A percentile compares a stretch with the other conserved stretches of the same genome.
phyloP scores from a whole-genome alignment of 2,113 vertebrate genomes.

The Thoracochromis brauschi region DNA sequence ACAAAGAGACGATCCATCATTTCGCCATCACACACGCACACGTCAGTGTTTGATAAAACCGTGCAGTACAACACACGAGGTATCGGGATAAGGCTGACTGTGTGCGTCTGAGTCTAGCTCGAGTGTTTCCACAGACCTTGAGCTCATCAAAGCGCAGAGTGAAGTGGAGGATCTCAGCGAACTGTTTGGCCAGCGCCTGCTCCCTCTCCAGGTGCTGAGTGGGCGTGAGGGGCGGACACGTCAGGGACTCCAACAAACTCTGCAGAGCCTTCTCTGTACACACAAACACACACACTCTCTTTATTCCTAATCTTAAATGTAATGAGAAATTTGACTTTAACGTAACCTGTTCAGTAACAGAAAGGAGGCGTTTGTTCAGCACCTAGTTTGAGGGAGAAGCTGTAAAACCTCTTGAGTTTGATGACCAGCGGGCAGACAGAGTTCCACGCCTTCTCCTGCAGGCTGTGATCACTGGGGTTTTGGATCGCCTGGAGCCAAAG shows the following conservation, averaged over 20 bases:
- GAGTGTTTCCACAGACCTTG: constrained; percentile 73
- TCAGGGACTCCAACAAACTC: constrained; percentile 88
- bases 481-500: constrained; percentile 84
- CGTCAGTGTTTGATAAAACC: rapidly evolving
- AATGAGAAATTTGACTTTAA: not conserved
- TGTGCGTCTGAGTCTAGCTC: not conserved
- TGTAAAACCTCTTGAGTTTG: constrained; percentile 91
- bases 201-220: constrained; percentile 96
- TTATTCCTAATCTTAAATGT: not conserved
- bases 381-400: constrained; percentile 94
- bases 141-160: constrained; percentile 97
- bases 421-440: constrained; percentile 94
- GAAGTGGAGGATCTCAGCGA: constrained; percentile 97
- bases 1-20: not conserved
- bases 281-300: rapidly evolving
- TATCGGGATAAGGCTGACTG: not conserved
- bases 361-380: not conserved
- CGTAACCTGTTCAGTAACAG: not conserved
- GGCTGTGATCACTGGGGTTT: constrained; percentile 86
- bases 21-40: not conserved
- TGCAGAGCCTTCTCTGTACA: constrained; percentile 85
- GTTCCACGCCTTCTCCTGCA: constrained; percentile 95
- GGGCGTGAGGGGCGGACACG: constrained; percentile 71
- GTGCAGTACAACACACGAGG: not conserved
- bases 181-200: constrained; percentile 96